Evolutionary conservation across 2,797 vertebrate genomes (phyloP), one percentile per base, ranked within the genome.

Genomic region (Corythornis leucogaster): DNA sequence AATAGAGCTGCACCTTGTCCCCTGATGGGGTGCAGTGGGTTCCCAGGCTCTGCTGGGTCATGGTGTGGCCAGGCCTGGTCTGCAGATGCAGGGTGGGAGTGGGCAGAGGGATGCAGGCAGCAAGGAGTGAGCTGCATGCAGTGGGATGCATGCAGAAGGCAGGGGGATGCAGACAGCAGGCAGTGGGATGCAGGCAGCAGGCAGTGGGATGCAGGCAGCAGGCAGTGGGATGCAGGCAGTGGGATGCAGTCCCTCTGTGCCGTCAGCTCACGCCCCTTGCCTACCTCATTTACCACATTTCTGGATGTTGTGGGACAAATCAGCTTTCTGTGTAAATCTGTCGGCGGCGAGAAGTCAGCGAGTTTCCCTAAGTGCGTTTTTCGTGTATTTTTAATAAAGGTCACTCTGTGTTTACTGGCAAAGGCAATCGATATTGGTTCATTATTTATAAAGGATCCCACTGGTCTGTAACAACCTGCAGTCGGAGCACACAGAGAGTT

Each of bases 351-450:
- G 85, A 77, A 94, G 89, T 55, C 80, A 54, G 91, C 2, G 14
- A 59, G 71, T 66, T 92, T 83, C 80, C 91, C 85, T 96, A 46
- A 94, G 93, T 94, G 95, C 33, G 40, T 35, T 94, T 79, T 93
- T 83, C 2, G 38, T 96, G 93, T 96, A 95, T 96, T 95, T 96
- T 96, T 96, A 89, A 96, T 95, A 95, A 96, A 97, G 95, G 95
- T 93, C 94, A 87, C 83, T 87, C 83, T 26, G 70, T 94, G 87
- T 87, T 97, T 97, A 90, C 96, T 33, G 92, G 96, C 95, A 96
- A 55, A 92, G 87, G 55, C 40, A 42, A 95, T 96, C 96, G 13
- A 96, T 96, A 84, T 1, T 1, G 17, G 79, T 87, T 96, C 92
- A 94, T 97, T 93, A 97, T 95, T 97, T 92, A 96, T 95, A 83